Evolutionary conservation across 1,140 invertebrate species (phyloP), one percentile per base, ranked within the genome.

Genomic region (Chelonus insularis): DNA sequence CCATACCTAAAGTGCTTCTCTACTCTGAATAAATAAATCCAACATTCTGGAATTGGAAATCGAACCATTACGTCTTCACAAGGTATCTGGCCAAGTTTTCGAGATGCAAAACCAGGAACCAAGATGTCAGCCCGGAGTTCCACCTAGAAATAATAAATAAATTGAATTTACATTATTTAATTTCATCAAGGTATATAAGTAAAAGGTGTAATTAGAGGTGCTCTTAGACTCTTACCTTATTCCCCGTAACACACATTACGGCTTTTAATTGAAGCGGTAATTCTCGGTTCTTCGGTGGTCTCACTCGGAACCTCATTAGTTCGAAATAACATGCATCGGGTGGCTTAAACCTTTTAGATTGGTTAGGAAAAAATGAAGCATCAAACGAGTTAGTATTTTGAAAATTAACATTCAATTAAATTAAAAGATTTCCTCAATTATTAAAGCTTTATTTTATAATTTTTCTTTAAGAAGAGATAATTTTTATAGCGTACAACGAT

Each of bases 1-100:
- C 98, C 98, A 78, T 98, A 98, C 72, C 96, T 87, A 83, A 98
- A 99, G 78, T 98, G 93, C 73, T 98, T 97, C 78, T 99, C 97
- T 14, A 98, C 95, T 62, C 98, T 86, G 82, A 99, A 99, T 70
- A 98, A 84, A 80, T 99, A 99, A 69, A 99, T 96, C 98, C 98
- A 99, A 72, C 92, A 94, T 82, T 99, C 97, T 20, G 98, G 98
- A 65, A 99, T 95, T 4, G 97, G 96, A 78, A 99, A 97, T 56
- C 95, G 86, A 36, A 99, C 91, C 73, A 93, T 91, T 39, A 99
- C 96, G 81, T 99, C 96, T 82, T 98, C 95, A 81, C 96, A 98
- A 47, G 95, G 97, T 66, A 99, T 90, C 77, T 94, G 92, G 5
- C 96, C 95, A 48, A 97, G 84, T 82, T 96, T 96, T 72, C 96